Evolutionary conservation across 2,888 invertebrate genomes (phyloP).

Genomic region (Drosophila diplacantha): DNA sequence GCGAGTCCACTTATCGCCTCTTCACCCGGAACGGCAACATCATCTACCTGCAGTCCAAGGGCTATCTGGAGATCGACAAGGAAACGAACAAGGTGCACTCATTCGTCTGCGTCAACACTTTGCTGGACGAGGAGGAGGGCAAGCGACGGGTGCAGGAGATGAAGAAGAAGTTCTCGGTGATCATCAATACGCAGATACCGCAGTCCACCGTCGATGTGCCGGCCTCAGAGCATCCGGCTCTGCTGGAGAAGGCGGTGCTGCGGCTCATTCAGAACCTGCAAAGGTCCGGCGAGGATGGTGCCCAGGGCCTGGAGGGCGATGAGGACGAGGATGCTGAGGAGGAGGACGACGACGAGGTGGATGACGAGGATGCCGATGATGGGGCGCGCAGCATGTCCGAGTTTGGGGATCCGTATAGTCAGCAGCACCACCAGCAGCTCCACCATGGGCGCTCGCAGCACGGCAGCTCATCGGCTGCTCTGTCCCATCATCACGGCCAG

Average conservation of each 20-base stretch:
- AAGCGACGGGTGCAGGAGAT: conserved; percentile 85
- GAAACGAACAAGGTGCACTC: conserved; percentile 87
- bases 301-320: conserved; percentile 29
- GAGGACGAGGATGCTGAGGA: conserved; percentile 39
- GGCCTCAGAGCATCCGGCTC: conserved; percentile 84
- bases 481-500: conserved; percentile 25
- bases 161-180: conserved; percentile 87
- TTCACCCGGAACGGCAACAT: conserved; percentile 89
- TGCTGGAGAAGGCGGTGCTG: conserved; percentile 85
- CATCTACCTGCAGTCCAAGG: conserved; percentile 89
- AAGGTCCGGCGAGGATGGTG: conserved; percentile 59
- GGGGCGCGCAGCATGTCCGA: conserved; percentile 30
- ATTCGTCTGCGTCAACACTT: conserved; percentile 91
- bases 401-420: conserved; percentile 12
- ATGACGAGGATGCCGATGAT: conserved; percentile 36
- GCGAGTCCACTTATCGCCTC: conserved; percentile 91
- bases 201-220: conserved; percentile 76
- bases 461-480: conserved; percentile 25
- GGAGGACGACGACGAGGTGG: conserved; percentile 32
- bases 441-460: conserved; percentile 27
- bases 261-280: conserved; percentile 81
- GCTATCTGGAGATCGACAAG: conserved; percentile 89
- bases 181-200: conserved; percentile 80
- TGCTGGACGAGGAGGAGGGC: conserved; percentile 86
- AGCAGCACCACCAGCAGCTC: conserved; percentile 26